Percentiles rank a stretch among this genome's conserved stretches.
phyloP scores from a whole-genome alignment of 1,140 invertebrate genomes.

The Monochamus saltuarius region DNA sequence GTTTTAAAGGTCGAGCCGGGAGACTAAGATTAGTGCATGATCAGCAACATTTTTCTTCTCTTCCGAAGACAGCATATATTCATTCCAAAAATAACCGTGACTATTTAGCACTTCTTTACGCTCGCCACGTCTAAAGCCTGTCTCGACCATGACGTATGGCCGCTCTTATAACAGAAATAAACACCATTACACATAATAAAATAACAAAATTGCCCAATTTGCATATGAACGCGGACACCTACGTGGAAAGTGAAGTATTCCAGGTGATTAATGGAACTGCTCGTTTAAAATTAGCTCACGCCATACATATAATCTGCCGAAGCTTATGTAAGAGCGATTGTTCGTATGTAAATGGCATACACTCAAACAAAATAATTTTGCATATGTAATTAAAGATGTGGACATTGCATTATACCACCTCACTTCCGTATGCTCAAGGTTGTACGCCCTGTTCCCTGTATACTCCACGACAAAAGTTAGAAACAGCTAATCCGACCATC shows the following conservation, averaged over 20 bases:
- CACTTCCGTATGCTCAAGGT: slow-evolving; percentile 10
- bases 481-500: too few species aligned
- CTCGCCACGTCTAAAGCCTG: too few species aligned
- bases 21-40: too few species aligned
- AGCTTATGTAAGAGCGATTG: slow-evolving; percentile 11
- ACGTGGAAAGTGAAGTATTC: slow-evolving; percentile 2
- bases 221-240: slow-evolving; percentile 6
- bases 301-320: slow-evolving; percentile 3
- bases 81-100: too few species aligned
- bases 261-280: not conserved
- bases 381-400: slow-evolving; percentile 11
- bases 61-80: too few species aligned
- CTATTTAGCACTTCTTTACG: too few species aligned
- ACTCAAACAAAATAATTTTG: slow-evolving; percentile 14
- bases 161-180: too few species aligned
- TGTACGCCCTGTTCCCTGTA: not conserved
- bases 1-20: too few species aligned
- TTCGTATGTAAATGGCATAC: slow-evolving; percentile 6
- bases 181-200: too few species aligned
- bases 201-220: not conserved
- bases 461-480: too few species aligned
- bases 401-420: slow-evolving; percentile 8
- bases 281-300: slow-evolving; percentile 1
- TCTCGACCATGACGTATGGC: too few species aligned
- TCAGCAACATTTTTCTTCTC: too few species aligned